Evolutionary conservation across 2,113 vertebrate species (phyloP).

Genomic region (Eptesicus fuscus): DNA sequence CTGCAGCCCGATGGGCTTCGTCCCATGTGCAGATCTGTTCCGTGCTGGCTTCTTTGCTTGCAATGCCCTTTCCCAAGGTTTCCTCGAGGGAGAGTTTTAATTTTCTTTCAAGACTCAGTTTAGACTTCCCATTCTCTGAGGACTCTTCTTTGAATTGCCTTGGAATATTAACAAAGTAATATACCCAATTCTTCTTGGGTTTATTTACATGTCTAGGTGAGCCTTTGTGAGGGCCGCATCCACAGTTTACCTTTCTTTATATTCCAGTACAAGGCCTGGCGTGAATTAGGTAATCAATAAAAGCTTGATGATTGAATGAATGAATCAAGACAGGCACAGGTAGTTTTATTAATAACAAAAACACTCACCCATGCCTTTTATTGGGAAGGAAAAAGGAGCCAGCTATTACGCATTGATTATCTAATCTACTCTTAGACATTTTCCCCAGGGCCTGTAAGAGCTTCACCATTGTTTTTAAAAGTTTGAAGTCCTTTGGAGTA

Average conservation of each 20-base stretch:
- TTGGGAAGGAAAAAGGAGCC: neutral
- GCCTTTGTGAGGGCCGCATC: neutral
- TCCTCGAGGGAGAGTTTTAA: neutral
- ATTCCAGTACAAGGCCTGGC: neutral
- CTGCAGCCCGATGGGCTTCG: neutral
- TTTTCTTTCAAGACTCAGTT: conserved; percentile 3
- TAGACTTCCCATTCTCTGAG: neutral
- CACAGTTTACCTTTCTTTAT: neutral
- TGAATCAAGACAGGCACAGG: neutral
- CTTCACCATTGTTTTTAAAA: conserved; percentile 8
- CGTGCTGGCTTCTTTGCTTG: neutral
- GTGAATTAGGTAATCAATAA: neutral
- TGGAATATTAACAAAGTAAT: neutral
- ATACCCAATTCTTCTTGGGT: neutral
- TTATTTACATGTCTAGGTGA: neutral
- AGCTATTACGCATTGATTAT: neutral
- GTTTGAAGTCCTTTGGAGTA: neutral
- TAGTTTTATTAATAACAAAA: neutral
- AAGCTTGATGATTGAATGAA: neutral
- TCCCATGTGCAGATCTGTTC: neutral
- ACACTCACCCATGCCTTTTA: neutral
- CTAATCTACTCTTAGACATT: neutral
- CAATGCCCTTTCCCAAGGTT: neutral
- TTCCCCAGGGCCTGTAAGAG: neutral
- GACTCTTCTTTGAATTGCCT: neutral